Conservation (phyloP, 2,113 vertebrate species). For the Ciconia boyciana region DNA sequence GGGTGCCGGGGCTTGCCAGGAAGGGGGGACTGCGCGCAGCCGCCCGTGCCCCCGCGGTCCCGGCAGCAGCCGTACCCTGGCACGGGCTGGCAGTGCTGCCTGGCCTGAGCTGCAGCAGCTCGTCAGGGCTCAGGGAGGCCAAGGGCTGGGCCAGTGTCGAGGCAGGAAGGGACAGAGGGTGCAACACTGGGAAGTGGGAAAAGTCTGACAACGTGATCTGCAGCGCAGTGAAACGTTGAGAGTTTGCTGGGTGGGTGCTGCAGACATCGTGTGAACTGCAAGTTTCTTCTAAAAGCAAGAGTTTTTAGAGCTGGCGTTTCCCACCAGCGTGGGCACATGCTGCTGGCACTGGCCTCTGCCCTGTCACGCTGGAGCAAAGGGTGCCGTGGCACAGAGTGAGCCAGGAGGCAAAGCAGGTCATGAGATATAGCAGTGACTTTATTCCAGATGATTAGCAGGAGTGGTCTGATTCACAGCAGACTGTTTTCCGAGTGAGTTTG, state of each 20-base stretch:
- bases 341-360: neutral
- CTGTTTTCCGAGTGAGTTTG: neutral
- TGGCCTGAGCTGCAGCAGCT: neutral
- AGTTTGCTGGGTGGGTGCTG: neutral
- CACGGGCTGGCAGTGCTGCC: neutral
- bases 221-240: neutral
- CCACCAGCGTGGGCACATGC: neutral
- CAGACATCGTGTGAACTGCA: neutral
- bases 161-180: too few relatives aligned
- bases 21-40: too few relatives aligned
- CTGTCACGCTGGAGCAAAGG: neutral
- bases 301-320: neutral
- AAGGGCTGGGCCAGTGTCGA: neutral
- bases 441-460: neutral
- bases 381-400: accelerated
- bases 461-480: neutral
- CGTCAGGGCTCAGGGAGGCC: neutral
- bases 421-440: neutral
- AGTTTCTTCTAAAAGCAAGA: neutral
- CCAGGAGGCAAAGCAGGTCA: neutral
- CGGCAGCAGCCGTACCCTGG: neutral
- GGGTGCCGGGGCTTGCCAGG: too few relatives aligned
- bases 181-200: neutral
- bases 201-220: accelerated
- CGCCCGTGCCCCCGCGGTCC: accelerated